A percentile compares a stretch with the other conserved stretches of the same genome.
phyloP scores from a whole-genome alignment of 2,113 vertebrate species.

The Chionodraco myersi region DNA sequence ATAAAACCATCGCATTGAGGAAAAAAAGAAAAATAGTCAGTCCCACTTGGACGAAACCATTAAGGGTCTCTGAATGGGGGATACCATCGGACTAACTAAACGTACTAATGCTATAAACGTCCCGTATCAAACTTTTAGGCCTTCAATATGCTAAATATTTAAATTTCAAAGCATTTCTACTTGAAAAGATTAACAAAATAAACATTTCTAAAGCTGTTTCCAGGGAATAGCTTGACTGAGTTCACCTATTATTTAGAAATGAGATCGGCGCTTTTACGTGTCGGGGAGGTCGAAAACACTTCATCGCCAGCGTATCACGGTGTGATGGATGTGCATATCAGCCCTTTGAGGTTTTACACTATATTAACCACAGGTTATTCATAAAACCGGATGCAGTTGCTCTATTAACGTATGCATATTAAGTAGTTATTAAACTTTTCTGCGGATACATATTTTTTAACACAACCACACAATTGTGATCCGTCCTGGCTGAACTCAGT shows the following conservation, averaged over 20 bases:
- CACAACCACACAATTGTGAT: neutral
- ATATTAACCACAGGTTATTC: neutral
- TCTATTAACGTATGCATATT: neutral
- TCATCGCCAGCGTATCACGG: neutral
- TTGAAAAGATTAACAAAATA: neutral
- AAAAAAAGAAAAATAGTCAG: constrained; percentile 25
- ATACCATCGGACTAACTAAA: neutral
- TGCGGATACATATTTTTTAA: neutral
- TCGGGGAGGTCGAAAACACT: constrained; percentile 4
- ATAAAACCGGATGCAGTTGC: neutral
- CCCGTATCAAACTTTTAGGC: neutral
- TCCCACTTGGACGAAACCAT: constrained; percentile 68
- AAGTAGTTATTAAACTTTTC: neutral
- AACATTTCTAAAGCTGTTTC: neutral
- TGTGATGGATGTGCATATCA: neutral
- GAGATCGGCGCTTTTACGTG: neutral
- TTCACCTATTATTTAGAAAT: neutral
- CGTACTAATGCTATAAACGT: neutral
- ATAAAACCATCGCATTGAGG: neutral
- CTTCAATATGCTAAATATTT: accelerated
- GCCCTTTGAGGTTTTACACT: neutral
- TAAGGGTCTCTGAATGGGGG: constrained; percentile 22
- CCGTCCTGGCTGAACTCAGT: neutral
- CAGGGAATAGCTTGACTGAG: too few relatives aligned
- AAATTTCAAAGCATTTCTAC: accelerated